Conservation (phyloP, 2,113 vertebrate species). For the Trogon melanurus region DNA sequence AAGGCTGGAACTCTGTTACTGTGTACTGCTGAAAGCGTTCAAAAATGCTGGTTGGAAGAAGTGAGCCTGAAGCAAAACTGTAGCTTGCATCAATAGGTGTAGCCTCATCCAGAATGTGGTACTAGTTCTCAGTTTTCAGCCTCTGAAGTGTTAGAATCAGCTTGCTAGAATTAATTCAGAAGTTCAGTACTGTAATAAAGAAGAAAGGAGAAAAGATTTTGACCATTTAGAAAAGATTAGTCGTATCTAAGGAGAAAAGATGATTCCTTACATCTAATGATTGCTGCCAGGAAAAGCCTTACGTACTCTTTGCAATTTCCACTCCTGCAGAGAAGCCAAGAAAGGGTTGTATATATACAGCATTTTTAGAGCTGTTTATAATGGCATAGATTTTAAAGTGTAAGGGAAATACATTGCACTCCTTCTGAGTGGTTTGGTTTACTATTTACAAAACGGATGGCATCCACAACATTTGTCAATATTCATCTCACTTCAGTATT, state of each 20-base stretch:
- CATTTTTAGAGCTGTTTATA: neutral
- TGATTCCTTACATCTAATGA: neutral
- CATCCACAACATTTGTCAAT: neutral
- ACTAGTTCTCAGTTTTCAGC: neutral
- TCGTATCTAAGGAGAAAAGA: neutral
- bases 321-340: neutral
- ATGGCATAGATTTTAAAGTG: neutral
- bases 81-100: neutral
- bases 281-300: neutral
- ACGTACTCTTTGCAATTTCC: neutral
- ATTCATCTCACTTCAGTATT: neutral
- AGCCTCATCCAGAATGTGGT: neutral
- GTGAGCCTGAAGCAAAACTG: neutral
- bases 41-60: neutral
- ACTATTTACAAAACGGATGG: neutral
- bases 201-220: neutral
- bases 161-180: neutral
- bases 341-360: neutral
- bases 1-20: neutral
- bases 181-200: neutral
- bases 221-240: neutral
- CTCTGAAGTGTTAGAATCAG: neutral
- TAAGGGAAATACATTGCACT: neutral
- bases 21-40: neutral
- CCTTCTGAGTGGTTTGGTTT: neutral